Evolutionary conservation across 2,113 vertebrate species (phyloP).

Genomic region (Anthoscopus minutus): DNA sequence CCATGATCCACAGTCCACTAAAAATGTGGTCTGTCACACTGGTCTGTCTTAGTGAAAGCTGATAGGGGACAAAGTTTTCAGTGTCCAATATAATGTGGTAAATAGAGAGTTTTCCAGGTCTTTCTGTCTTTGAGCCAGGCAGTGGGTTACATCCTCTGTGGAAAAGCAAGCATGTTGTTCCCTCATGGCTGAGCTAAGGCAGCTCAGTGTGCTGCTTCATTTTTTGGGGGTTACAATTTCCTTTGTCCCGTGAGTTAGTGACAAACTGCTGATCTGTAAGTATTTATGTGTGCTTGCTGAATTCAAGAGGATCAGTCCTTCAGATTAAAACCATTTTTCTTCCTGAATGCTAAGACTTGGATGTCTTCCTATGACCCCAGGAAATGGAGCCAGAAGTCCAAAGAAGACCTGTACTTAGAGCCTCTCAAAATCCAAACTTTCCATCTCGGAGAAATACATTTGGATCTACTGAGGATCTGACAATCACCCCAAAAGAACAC

Average conservation of each 20-base stretch:
- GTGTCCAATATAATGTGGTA: rapidly evolving
- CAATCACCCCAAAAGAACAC: neutral
- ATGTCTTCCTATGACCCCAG: neutral
- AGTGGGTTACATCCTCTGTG: neutral
- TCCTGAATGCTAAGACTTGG: neutral
- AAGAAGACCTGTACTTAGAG: neutral
- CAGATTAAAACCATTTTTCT: neutral
- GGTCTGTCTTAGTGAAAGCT: neutral
- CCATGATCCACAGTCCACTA: neutral
- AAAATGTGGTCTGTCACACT: neutral
- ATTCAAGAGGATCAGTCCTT: neutral
- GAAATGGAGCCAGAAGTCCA: neutral
- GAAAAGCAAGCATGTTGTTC: neutral
- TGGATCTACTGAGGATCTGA: neutral
- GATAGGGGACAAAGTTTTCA: neutral
- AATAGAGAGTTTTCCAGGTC: neutral
- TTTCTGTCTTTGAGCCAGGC: neutral
- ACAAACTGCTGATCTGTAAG: neutral
- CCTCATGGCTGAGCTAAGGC: neutral
- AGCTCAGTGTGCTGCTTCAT: neutral
- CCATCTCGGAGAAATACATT: neutral
- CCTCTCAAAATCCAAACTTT: neutral
- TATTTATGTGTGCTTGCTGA: neutral
- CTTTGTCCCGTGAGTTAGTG: neutral
- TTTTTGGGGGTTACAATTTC: neutral